Conservation (phyloP, 2,797 vertebrate genomes). For the Danionella dracula region DNA sequence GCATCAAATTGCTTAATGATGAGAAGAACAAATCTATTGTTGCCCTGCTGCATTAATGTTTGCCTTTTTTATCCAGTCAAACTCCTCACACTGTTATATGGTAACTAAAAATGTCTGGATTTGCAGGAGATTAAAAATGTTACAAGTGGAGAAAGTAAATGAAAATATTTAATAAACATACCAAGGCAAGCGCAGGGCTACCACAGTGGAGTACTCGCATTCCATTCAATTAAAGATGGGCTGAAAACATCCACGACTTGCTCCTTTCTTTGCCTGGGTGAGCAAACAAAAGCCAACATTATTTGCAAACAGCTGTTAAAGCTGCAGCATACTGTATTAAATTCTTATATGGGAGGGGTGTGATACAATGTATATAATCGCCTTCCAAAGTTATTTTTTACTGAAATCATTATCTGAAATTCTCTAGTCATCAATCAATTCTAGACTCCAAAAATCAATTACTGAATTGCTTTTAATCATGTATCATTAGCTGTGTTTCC, state of each 20-base stretch:
- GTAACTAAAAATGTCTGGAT: no score
- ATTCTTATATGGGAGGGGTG: no score
- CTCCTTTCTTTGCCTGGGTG: constrained; percentile 32
- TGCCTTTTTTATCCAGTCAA: neutral
- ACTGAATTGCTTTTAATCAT: no score
- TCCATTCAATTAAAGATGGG: constrained; percentile 47
- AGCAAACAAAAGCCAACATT: neutral
- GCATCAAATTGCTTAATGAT: neutral
- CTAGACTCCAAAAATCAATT: no score
- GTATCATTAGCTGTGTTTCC: no score
- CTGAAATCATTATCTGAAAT: no score
- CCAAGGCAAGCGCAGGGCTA: constrained; percentile 38
- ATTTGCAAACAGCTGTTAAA: neutral
- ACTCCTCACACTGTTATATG: no score
- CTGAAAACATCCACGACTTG: constrained; percentile 33
- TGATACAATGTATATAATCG: no score
- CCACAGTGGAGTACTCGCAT: constrained; percentile 37
- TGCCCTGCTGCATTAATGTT: neutral
- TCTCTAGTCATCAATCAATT: no score
- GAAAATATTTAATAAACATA: constrained; percentile 55
- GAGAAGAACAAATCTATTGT: neutral
- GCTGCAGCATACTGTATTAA: neutral
- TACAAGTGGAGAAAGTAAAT: constrained; percentile 49
- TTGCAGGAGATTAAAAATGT: constrained; percentile 30
- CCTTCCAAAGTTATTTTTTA: no score